Conservation (phyloP, 2,113 vertebrate genomes). For the Barbus barbus region DNA sequence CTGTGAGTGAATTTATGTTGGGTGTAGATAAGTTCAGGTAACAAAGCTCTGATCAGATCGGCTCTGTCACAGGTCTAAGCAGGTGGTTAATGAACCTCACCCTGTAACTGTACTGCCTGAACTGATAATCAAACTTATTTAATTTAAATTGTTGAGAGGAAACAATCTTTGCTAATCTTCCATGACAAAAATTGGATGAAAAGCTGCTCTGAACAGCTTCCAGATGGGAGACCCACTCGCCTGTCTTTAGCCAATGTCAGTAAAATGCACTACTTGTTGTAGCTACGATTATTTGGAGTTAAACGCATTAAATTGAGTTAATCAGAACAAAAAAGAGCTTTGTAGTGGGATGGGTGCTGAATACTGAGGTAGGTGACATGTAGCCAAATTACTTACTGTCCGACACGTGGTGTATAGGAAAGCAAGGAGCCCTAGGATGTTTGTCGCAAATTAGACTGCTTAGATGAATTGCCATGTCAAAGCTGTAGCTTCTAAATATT, state of each 20-base stretch:
- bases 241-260: conserved; percentile 32
- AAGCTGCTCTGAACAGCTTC: conserved; percentile 65
- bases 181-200: conserved; percentile 47
- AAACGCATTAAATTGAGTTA: conserved; percentile 64
- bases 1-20: neutral
- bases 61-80: conserved; percentile 57
- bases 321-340: conserved; percentile 73
- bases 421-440: conserved; percentile 64
- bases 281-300: conserved; percentile 65
- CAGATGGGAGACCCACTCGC: conserved; percentile 67
- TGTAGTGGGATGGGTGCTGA: conserved; percentile 59
- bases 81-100: conserved; percentile 64
- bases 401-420: no score
- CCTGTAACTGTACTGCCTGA: conserved; percentile 56
- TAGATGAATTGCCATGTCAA: conserved; percentile 50
- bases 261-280: conserved; percentile 50
- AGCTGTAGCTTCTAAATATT: conserved; percentile 62
- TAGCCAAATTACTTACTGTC: conserved; percentile 61
- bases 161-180: conserved; percentile 56
- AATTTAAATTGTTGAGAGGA: conserved; percentile 53
- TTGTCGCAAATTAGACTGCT: conserved; percentile 61
- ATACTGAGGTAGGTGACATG: conserved; percentile 58
- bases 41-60: conserved; percentile 56
- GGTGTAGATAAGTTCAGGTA: neutral
- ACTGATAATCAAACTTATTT: conserved; percentile 57